These are phyloP conservation scores for Selene dorsalis DNA, from an alignment of 2,797 vertebrate genomes.

Conservation along the genomic window DNA sequence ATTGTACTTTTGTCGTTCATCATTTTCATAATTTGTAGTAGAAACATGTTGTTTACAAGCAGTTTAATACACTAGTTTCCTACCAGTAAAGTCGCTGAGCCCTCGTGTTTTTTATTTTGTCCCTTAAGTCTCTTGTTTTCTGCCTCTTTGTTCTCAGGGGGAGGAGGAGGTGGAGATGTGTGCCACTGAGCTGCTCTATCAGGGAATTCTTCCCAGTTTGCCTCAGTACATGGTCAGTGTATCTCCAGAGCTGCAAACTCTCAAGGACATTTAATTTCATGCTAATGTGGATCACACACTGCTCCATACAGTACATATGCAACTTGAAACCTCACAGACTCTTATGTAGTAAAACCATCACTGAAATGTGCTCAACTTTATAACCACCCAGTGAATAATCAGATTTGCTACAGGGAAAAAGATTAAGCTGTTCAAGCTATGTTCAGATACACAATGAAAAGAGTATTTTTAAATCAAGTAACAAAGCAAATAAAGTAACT, in stretches of 20 bases:
- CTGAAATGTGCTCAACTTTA: not conserved
- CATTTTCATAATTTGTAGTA: not conserved
- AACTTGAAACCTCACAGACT: not conserved
- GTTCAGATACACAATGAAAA: too few species aligned
- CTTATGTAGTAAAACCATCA: not conserved
- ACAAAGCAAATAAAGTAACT: too few species aligned
- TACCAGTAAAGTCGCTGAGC: not conserved
- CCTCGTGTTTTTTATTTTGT: not conserved
- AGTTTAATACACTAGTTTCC: not conserved
- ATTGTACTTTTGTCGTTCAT: not conserved
- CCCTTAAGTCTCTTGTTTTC: slow-evolving; percentile 1
- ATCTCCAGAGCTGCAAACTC: not conserved
- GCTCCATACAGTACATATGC: not conserved
- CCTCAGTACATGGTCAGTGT: slow-evolving; percentile 97
- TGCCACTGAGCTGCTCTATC: slow-evolving; percentile 94
- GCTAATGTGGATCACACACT: not conserved
- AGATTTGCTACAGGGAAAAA: too few species aligned
- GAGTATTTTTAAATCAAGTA: too few species aligned
- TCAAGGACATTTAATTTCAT: not conserved
- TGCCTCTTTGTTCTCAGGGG: slow-evolving; percentile 80
- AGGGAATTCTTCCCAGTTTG: slow-evolving; percentile 96
- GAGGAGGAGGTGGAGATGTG: slow-evolving; percentile 96
- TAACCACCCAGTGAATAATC: too few species aligned
- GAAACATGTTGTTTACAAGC: not conserved
- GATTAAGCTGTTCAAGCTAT: too few species aligned